phyloP scores from a whole-genome alignment of 2,797 vertebrate genomes.

The Lepilemur ruficaudatus region DNA sequence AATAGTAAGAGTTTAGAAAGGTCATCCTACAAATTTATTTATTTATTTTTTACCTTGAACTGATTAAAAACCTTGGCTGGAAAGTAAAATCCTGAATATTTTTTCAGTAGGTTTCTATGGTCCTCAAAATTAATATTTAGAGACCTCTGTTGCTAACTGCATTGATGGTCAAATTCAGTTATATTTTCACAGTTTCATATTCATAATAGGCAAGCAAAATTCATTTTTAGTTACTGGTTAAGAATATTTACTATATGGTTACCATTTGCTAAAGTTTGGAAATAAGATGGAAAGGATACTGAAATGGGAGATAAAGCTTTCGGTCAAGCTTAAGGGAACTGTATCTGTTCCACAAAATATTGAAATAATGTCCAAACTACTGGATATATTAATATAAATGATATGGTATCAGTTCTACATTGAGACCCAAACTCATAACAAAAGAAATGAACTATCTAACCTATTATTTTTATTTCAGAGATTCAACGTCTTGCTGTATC shows the following conservation, averaged over 20 bases:
- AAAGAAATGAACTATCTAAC: neutral
- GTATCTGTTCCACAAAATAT: neutral
- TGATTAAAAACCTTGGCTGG: neutral
- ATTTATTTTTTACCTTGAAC: neutral
- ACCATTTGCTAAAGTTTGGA: neutral
- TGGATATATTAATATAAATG: neutral
- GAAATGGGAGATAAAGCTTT: neutral
- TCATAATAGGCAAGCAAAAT: neutral
- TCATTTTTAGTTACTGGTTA: neutral
- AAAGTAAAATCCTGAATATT: neutral
- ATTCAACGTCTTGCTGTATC: neutral
- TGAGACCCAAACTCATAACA: neutral
- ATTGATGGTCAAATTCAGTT: neutral
- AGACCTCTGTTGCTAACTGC: neutral
- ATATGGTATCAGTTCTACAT: neutral
- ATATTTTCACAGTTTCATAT: conserved; percentile 13
- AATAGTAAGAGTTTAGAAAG: conserved; percentile 40
- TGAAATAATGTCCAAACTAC: conserved; percentile 1
- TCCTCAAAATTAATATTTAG: neutral
- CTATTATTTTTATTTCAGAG: neutral
- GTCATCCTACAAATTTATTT: neutral
- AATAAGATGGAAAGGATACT: neutral
- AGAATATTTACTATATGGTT: neutral
- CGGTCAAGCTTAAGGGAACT: neutral
- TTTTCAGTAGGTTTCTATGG: neutral